Evolutionary conservation across 2,113 vertebrate species (phyloP).

Genomic region (Dicaeum eximium): DNA sequence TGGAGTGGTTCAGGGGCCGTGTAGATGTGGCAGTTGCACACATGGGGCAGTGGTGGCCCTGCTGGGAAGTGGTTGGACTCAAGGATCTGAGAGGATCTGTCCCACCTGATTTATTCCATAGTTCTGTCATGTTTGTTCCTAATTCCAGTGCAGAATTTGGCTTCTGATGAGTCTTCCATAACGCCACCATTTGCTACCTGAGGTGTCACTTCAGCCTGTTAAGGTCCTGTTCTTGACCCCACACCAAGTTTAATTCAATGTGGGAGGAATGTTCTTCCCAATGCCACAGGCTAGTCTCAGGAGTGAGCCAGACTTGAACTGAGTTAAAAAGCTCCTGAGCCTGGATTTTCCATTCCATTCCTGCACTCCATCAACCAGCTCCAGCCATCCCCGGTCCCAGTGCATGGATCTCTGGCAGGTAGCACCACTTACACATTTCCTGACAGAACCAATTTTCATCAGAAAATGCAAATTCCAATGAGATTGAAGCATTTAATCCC

Average conservation of each 20-base stretch:
- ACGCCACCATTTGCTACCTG: rapidly evolving
- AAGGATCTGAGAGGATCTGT: neutral
- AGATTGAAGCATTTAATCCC: neutral
- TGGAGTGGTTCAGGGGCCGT: rapidly evolving
- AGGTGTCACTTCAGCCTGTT: rapidly evolving
- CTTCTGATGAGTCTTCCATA: rapidly evolving
- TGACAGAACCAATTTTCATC: neutral
- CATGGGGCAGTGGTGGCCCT: neutral
- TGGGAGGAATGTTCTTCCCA: neutral
- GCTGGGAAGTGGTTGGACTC: neutral
- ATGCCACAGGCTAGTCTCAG: rapidly evolving
- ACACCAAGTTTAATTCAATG: neutral
- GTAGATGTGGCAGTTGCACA: neutral
- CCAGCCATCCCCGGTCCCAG: rapidly evolving
- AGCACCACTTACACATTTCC: neutral
- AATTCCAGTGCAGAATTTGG: neutral
- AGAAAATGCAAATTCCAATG: rapidly evolving
- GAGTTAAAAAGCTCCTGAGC: neutral
- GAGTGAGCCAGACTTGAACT: neutral
- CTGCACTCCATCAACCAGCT: neutral
- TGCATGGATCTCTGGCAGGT: rapidly evolving
- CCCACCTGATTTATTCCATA: neutral
- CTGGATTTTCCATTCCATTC: neutral
- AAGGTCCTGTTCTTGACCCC: rapidly evolving
- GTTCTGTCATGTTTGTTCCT: no score